phyloP scores from a whole-genome alignment of 1,140 invertebrate species.

The Popillia japonica region DNA sequence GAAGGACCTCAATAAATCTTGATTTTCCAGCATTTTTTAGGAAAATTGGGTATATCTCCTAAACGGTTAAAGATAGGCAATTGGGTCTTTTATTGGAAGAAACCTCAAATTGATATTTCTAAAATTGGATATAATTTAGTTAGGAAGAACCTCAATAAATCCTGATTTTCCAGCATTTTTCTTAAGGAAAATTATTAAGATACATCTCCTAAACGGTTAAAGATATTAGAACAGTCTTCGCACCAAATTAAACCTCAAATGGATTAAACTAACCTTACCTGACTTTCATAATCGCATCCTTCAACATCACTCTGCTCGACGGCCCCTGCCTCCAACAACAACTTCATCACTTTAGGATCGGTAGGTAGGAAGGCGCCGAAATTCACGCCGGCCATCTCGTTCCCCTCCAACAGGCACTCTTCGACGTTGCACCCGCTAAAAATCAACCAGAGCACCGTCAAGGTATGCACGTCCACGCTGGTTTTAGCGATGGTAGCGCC shows the following conservation, averaged over 20 bases:
- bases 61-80: no score
- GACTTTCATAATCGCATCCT: conserved; percentile 62
- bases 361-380: conserved; percentile 65
- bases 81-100: no score
- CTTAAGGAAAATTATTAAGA: background rate
- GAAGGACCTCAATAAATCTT: no score
- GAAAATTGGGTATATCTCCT: background rate
- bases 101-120: no score
- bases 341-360: conserved; percentile 70
- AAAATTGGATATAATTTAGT: no score
- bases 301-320: conserved; percentile 64
- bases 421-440: conserved; percentile 72
- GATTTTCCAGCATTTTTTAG: no score
- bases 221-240: no score
- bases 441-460: conserved; percentile 74
- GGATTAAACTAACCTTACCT: conserved; percentile 48
- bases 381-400: conserved; percentile 58
- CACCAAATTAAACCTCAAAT: no score
- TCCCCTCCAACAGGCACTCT: conserved; percentile 68
- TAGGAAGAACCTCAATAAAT: no score
- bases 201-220: background rate
- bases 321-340: conserved; percentile 74
- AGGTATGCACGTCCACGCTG: conserved; percentile 67
- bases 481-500: background rate
- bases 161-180: no score